These are phyloP conservation scores for Prochilodus magdalenae DNA, from an alignment of 2,113 vertebrate genomes.

Conservation along the genomic window DNA sequence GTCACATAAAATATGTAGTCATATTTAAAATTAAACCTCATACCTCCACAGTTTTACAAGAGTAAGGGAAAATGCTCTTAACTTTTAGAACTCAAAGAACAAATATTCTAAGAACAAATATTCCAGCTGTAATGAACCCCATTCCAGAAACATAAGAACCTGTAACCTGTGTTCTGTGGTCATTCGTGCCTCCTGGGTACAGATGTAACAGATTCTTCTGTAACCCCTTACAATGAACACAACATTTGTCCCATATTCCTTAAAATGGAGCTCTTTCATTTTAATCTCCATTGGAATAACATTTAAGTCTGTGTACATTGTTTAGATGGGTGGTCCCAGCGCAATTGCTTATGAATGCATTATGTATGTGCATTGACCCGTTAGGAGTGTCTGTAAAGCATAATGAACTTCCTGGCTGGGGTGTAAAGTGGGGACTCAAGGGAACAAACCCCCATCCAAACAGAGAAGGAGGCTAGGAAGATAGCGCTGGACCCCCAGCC, in stretches of 20 bases:
- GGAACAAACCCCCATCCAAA: constrained; percentile 41
- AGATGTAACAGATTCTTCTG: background rate
- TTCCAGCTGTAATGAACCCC: background rate
- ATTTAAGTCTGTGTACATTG: constrained; percentile 48
- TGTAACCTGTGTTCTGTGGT: background rate
- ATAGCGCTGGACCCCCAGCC: constrained; percentile 1
- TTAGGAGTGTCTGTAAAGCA: constrained; percentile 64
- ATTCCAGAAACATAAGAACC: background rate
- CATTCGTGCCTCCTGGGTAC: too few species aligned
- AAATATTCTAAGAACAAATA: too few species aligned
- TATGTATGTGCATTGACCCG: constrained; percentile 57
- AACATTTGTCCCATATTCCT: background rate
- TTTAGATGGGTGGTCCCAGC: constrained; percentile 47
- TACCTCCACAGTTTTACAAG: too few species aligned
- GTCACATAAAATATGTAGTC: too few species aligned
- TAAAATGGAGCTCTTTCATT: background rate
- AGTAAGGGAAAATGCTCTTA: too few species aligned
- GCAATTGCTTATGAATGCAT: constrained; percentile 57
- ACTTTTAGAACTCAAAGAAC: too few species aligned
- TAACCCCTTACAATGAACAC: background rate
- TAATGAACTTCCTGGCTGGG: constrained; percentile 64
- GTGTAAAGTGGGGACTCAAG: constrained; percentile 33
- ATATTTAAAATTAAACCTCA: too few species aligned
- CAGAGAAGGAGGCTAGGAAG: constrained; percentile 4
- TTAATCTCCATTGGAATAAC: background rate